A percentile compares a stretch with the other conserved stretches of the same genome.
Evolutionary conservation across 1,140 invertebrate species (phyloP).

Genomic region (Littorina saxatilis): DNA sequence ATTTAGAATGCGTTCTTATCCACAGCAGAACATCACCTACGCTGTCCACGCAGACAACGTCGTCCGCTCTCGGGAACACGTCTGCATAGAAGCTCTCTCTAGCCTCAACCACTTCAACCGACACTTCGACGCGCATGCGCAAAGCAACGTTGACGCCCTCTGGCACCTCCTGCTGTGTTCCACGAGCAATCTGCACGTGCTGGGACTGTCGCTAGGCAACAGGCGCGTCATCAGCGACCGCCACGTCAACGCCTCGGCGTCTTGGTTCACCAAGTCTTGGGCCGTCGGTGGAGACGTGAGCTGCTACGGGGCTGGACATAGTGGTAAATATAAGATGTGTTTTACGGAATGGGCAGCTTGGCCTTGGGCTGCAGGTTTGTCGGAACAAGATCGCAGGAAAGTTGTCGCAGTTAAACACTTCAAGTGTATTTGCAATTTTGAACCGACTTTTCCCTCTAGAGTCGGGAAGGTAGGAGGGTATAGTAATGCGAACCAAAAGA

Average conservation of each 20-base stretch:
- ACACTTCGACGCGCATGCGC: not conserved
- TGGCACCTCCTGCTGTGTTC: constrained; percentile 18
- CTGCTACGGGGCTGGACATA: too few species aligned
- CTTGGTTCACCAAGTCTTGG: constrained; percentile 20
- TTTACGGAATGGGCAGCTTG: too few species aligned
- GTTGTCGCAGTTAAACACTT: too few species aligned
- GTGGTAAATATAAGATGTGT: too few species aligned
- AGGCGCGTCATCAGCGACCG: not conserved
- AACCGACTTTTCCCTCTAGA: too few species aligned
- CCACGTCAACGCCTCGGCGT: not conserved
- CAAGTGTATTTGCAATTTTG: too few species aligned
- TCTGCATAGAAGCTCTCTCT: constrained; percentile 20
- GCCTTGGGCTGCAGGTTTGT: too few species aligned
- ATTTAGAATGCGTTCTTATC: too few species aligned
- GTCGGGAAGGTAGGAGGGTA: too few species aligned
- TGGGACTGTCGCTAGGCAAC: not conserved
- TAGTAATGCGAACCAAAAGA: too few species aligned
- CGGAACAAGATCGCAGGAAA: too few species aligned
- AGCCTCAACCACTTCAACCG: constrained; percentile 21
- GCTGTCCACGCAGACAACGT: constrained; percentile 10
- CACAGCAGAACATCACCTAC: not conserved
- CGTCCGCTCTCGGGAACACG: not conserved
- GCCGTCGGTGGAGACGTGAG: not conserved
- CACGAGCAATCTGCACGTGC: constrained; percentile 4
- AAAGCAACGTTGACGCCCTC: not conserved